These are phyloP conservation scores for Xenops minutus DNA, from an alignment of 2,797 vertebrate genomes.

Conservation along the genomic window DNA sequence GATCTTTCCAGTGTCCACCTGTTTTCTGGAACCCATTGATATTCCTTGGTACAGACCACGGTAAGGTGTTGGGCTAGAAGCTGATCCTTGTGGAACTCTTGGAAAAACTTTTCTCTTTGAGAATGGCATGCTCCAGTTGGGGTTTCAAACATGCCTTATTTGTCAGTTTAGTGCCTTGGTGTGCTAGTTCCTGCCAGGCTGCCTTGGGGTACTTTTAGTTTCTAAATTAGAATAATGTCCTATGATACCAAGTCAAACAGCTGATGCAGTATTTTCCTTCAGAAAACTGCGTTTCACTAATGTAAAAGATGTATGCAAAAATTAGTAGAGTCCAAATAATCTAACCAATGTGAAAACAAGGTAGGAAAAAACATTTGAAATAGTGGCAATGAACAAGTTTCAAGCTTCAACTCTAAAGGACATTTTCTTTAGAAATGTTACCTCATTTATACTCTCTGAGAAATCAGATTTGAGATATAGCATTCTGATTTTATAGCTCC, in stretches of 20 bases:
- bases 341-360: background rate
- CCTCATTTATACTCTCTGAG: background rate
- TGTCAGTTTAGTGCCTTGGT: background rate
- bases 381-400: background rate
- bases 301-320: background rate
- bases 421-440: background rate
- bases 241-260: background rate
- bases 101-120: background rate
- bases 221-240: background rate
- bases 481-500: background rate
- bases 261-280: background rate
- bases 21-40: background rate
- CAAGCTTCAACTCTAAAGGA: background rate
- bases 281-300: background rate
- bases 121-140: background rate
- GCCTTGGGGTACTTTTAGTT: background rate
- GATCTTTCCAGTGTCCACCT: background rate
- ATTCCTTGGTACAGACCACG: background rate
- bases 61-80: background rate
- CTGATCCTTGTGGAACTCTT: background rate
- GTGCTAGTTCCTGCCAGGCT: background rate
- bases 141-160: background rate
- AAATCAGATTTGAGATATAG: background rate
- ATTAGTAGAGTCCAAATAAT: background rate
- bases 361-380: background rate